These are phyloP conservation scores for Siderastrea siderea DNA, from an alignment of 92 coral and sea anemone species.

Conservation along the genomic window DNA sequence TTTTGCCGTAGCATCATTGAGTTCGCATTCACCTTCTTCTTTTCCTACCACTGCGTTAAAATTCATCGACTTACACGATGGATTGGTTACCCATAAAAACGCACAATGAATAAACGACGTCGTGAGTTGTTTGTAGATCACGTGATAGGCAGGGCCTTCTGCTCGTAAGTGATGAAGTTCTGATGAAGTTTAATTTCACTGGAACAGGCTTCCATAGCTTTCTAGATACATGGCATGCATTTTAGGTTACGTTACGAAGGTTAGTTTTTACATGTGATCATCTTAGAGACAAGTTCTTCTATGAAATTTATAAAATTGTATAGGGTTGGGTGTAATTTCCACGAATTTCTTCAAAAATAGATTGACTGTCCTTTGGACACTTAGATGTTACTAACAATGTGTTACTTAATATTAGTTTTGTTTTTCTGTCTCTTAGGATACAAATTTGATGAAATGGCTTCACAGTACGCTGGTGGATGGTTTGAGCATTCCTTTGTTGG, in stretches of 20 bases:
- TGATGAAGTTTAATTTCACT: neutral
- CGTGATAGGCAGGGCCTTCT: slow-evolving; percentile 12
- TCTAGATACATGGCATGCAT: too few species aligned
- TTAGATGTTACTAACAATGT: too few species aligned
- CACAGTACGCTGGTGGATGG: slow-evolving; percentile 95
- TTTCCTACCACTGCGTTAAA: neutral
- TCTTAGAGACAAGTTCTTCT: too few species aligned
- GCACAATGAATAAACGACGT: slow-evolving; percentile 11
- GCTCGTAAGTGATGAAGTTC: slow-evolving; percentile 14
- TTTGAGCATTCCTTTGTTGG: slow-evolving; percentile 92
- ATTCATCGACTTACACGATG: slow-evolving; percentile 22
- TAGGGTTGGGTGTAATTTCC: too few species aligned
- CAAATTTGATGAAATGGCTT: slow-evolving; percentile 92
- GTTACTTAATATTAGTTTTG: neutral
- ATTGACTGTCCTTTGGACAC: too few species aligned
- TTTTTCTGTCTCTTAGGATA: slow-evolving; percentile 59
- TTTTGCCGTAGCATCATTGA: slow-evolving; percentile 26
- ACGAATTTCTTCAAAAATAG: too few species aligned
- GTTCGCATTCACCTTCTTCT: slow-evolving; percentile 15
- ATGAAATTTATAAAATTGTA: too few species aligned
- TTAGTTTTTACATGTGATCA: too few species aligned
- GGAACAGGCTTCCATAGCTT: too few species aligned
- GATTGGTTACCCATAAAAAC: slow-evolving; percentile 2
- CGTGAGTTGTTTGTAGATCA: slow-evolving; percentile 6
- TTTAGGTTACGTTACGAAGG: too few species aligned